Evolutionary conservation across 1,140 invertebrate genomes (phyloP), one percentile per base, ranked within the genome.

Genomic region (Meteorus sp.): DNA sequence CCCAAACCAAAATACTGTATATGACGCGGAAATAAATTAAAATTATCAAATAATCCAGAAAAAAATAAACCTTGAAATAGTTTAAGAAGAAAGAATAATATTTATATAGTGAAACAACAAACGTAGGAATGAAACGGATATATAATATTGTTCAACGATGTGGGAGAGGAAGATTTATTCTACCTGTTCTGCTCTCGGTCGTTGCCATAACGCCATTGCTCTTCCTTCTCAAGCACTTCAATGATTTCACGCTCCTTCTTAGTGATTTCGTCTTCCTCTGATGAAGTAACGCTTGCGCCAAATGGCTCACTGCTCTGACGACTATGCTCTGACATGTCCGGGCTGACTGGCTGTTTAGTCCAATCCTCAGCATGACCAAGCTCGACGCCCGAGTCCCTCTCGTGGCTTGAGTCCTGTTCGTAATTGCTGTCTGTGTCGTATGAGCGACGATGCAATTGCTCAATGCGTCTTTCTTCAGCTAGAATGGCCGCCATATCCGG

Each of bases 401-500:
- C 78, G 57, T 80, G 77, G 51, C 75, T 78, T 13, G 78, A 80
- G 54, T 79, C 78, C 47, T 79, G 77, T 41, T 80, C 78, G 56
- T 79, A 80, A 59, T 82, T 81, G 60, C 80, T 81, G 60, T 82
- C 81, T 0, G 80, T 82, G 56, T 81, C 81, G 65, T 81, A 80
- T n/a, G 81, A 82, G 5, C 81, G 80, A 25, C 81, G 75, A 59
- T 83, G 81, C 15, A 90, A 81, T 67, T 90, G 89, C 64, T 91
- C 88, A 52, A 92, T 84, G 56, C 91, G 86, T 15, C 88, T 83
- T 72, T 93, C 89, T 67, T 92, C 88, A 67, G 89, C 88, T 13
- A 92, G 77, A 71, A 92, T 85, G 19, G 86, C 85, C 19, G 86
- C 88, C 77, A 92, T 89, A 62, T 92, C 89, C 15, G 88, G 89